Evolutionary conservation across 2,888 invertebrate genomes (phyloP).

Genomic region (Agrilus mali): DNA sequence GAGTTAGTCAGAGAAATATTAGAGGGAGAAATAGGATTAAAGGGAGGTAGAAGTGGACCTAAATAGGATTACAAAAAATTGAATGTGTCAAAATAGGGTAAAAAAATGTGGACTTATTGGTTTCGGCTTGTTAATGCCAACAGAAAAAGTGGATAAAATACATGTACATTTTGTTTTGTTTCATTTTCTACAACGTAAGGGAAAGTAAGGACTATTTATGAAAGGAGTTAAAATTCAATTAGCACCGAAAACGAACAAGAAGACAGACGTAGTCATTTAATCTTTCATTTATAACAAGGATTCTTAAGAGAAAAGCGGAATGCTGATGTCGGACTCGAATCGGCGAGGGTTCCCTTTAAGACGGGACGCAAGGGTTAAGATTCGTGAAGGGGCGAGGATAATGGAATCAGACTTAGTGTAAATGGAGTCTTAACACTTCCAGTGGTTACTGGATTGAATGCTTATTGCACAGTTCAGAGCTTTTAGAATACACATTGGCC

Average conservation of each 20-base stretch:
- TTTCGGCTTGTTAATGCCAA: too few species aligned
- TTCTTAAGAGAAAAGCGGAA: too few species aligned
- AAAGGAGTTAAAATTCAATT: slow-evolving; percentile 6
- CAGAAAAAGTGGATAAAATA: too few species aligned
- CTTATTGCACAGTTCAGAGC: slow-evolving; percentile 33
- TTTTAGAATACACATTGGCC: slow-evolving; percentile 29
- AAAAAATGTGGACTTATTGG: too few species aligned
- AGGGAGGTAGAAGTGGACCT: too few species aligned
- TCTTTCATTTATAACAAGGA: slow-evolving; percentile 7
- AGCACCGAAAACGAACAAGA: slow-evolving; percentile 10
- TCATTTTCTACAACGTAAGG: neutral
- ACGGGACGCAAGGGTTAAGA: slow-evolving; percentile 28
- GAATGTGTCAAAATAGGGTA: too few species aligned
- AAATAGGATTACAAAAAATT: too few species aligned
- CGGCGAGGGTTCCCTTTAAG: slow-evolving; percentile 2
- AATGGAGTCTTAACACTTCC: slow-evolving; percentile 37
- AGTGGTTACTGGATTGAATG: slow-evolving; percentile 35
- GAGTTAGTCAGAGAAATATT: too few species aligned
- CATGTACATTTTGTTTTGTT: too few species aligned
- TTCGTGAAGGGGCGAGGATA: slow-evolving; percentile 31
- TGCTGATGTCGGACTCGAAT: neutral
- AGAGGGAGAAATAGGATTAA: too few species aligned
- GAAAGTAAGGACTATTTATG: neutral
- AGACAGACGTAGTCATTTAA: slow-evolving; percentile 9
- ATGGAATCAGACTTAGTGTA: slow-evolving; percentile 37